Percentiles rank a stretch among this genome's conserved stretches.
These are phyloP conservation scores for Sesamia nonagrioides DNA, from an alignment of 1,140 invertebrate species.

Conservation along the genomic window DNA sequence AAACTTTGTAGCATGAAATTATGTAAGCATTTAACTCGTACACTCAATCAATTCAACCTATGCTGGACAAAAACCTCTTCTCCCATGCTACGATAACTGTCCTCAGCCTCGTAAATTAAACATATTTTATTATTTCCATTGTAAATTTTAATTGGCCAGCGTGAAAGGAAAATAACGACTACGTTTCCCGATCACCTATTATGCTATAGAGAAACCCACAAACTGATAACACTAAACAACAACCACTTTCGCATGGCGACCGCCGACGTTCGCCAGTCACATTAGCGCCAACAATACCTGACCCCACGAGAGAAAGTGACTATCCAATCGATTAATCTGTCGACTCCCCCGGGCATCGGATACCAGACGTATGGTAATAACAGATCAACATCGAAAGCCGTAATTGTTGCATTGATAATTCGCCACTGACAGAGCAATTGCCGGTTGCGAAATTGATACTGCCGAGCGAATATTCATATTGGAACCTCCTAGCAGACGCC, in stretches of 20 bases:
- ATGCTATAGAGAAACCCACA: constrained; percentile 67
- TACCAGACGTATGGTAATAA: constrained; percentile 73
- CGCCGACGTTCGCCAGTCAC: constrained; percentile 47
- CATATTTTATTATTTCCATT: not conserved
- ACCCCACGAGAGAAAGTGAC: constrained; percentile 72
- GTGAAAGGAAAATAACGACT: not conserved
- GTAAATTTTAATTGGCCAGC: constrained; percentile 23
- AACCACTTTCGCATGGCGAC: constrained; percentile 57
- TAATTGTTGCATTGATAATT: constrained; percentile 77
- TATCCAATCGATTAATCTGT: constrained; percentile 75
- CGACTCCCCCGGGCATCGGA: constrained; percentile 63
- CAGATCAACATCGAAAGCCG: constrained; percentile 65
- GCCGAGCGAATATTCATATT: constrained; percentile 55
- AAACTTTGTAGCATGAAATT: not conserved
- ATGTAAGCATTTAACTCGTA: constrained; percentile 5
- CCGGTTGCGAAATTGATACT: constrained; percentile 65
- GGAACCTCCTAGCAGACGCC: constrained; percentile 60
- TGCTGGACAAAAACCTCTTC: too few relatives aligned
- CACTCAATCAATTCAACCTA: too few relatives aligned
- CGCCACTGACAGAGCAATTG: constrained; percentile 64
- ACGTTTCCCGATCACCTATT: constrained; percentile 61
- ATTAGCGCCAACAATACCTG: constrained; percentile 66
- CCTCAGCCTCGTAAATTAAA: too few relatives aligned
- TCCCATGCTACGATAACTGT: too few relatives aligned
- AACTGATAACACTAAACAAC: constrained; percentile 71